Percentiles rank a stretch among this genome's conserved stretches.
phyloP scores from a whole-genome alignment of 2,797 vertebrate species.

The Danio jaintianensis region DNA sequence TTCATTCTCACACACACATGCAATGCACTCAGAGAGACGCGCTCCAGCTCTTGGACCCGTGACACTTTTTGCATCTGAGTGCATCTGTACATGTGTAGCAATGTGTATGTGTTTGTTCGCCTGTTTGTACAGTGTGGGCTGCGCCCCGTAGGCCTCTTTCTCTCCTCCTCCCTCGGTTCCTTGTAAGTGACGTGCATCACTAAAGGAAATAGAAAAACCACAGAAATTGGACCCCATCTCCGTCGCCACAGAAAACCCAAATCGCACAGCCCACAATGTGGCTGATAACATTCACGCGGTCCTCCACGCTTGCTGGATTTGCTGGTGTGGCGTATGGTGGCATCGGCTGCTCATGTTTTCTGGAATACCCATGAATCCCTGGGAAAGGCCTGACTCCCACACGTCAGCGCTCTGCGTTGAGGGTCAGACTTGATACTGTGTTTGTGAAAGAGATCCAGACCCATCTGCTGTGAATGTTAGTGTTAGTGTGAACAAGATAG shows the following conservation, averaged over 20 bases:
- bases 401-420: background rate
- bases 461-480: background rate
- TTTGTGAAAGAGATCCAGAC: background rate
- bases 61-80: conserved; percentile 10
- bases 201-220: conserved; percentile 43
- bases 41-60: conserved; percentile 16
- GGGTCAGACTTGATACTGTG: background rate
- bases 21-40: background rate
- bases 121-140: conserved; percentile 43
- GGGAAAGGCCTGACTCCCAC: conserved; percentile 43
- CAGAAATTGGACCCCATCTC: conserved; percentile 26
- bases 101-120: conserved; percentile 42
- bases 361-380: conserved; percentile 36
- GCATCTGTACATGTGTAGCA: conserved; percentile 36
- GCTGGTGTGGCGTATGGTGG: background rate
- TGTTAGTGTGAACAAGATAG: background rate
- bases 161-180: conserved; percentile 24
- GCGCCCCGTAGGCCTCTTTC: conserved; percentile 39
- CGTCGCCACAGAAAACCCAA: conserved; percentile 19
- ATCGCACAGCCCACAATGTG: conserved; percentile 40
- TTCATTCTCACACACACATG: conserved; percentile 35
- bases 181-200: conserved; percentile 35
- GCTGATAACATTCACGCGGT: conserved; percentile 42
- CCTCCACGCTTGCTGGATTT: conserved; percentile 31
- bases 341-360: conserved; percentile 18